Percentiles rank a stretch among this genome's conserved stretches.
Conservation (phyloP, 2,888 invertebrate species). For the Netelia virgata region DNA sequence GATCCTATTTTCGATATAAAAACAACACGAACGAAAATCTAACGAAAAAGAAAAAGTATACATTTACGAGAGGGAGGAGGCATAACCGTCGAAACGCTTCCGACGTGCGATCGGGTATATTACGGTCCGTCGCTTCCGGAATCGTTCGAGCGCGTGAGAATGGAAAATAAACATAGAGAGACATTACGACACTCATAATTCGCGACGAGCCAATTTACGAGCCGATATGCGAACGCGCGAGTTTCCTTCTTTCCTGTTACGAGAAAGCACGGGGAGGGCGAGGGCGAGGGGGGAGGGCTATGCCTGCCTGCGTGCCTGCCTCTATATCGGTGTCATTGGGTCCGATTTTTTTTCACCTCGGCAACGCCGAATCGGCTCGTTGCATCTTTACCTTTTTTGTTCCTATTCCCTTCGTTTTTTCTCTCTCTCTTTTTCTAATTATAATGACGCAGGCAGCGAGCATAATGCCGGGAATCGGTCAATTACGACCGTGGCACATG, state of each 20-base stretch:
- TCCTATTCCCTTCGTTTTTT: constrained; percentile 8
- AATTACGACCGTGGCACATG: constrained; percentile 72
- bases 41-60: constrained; percentile 6
- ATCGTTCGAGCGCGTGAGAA: constrained; percentile 1
- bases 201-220: constrained; percentile 8
- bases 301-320: background rate
- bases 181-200: constrained; percentile 30
- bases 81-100: constrained; percentile 39
- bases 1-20: constrained; percentile 38
- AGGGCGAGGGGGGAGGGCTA: background rate
- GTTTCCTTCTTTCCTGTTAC: background rate
- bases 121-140: constrained; percentile 19
- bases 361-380: constrained; percentile 28
- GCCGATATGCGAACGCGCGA: background rate
- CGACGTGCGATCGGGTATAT: constrained; percentile 14
- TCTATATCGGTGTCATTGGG: constrained; percentile 32
- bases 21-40: background rate
- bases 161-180: constrained; percentile 14
- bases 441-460: constrained; percentile 76
- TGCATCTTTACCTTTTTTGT: constrained; percentile 29
- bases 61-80: constrained; percentile 6
- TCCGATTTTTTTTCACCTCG: constrained; percentile 59
- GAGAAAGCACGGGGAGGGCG: background rate
- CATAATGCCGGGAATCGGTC: constrained; percentile 76
- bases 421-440: constrained; percentile 48